Evolutionary conservation across 2,888 invertebrate genomes (phyloP), one percentile per base, ranked within the genome.

Genomic region (Hypercompe scribonia): DNA sequence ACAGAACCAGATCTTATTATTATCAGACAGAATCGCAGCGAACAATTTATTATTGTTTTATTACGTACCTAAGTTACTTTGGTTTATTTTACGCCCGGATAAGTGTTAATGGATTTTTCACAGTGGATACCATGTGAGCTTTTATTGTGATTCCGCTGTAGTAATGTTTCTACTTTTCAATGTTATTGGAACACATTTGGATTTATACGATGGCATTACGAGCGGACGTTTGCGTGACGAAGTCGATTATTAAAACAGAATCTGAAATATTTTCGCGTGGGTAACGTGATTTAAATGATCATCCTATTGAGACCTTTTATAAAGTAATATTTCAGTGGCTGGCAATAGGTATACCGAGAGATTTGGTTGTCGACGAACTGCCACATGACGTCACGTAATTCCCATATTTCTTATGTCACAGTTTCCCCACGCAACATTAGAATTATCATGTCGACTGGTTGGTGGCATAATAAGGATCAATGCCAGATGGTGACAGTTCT

Each of bases 91-190:
- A 90, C 88, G 86, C 88, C 78, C 85, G 88, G 90, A 88, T 90
- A 87, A 88, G 87, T 90, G 90, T 90, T 93, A 94, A 93, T 94
- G 91, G 91, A 91, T 90, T 90, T 91, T 90, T 89, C 90, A 88
- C 86, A 84, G 86, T 81, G 85, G 84, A 89, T 88, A 86, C 87
- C 86, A 88, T 83, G 86, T 84, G 89, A 83, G 86, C 79, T 92
- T 94, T 93, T 94, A 93, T 93, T 93, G 92, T 90, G 89, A 92
- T 90, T 91, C 90, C 79, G 76, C 75, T 77, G 86, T 81, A 86
- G 90, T 91, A 90, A 92, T 90, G 88, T 88, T 86, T 89, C 88
- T 88, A 89, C 87, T 90, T 90, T 89, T 89, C 90, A 87, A 87
- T 89, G 88, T 91, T 93, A 93, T 94, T 92, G 90, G 88, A 87